Evolutionary conservation across 2,888 invertebrate genomes (phyloP).

Genomic region (Drosophila nr. perissopoda): DNA sequence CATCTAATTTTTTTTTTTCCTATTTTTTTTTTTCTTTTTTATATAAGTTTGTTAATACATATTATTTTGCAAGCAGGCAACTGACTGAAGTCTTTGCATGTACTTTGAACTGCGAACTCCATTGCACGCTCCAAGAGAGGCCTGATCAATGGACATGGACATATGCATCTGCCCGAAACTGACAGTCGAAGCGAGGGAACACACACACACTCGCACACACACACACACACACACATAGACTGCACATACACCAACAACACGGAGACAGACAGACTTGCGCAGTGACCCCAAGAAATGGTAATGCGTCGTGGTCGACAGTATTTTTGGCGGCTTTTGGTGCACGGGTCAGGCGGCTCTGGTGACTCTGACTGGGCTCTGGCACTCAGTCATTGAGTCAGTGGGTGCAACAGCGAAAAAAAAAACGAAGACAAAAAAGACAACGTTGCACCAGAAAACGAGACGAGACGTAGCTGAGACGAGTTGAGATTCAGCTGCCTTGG

Average conservation of each 20-base stretch:
- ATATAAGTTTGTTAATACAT: conserved; percentile 84
- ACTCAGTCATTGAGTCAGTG: conserved; percentile 82
- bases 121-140: conserved; percentile 52
- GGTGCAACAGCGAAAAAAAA: conserved; percentile 58
- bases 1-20: conserved; percentile 63
- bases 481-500: conserved; percentile 15
- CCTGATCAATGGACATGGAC: conserved; percentile 75
- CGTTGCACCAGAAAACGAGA: conserved; percentile 56
- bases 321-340: conserved; percentile 25
- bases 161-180: conserved; percentile 72
- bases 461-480: conserved; percentile 9
- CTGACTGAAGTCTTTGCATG: conserved; percentile 36
- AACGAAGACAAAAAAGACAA: background rate
- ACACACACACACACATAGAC: conserved; percentile 12
- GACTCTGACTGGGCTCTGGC: conserved; percentile 41
- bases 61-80: conserved; percentile 77
- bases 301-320: conserved; percentile 61
- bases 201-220: conserved; percentile 3
- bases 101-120: conserved; percentile 81
- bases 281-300: conserved; percentile 83
- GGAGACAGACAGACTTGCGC: conserved; percentile 52
- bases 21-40: conserved; percentile 62
- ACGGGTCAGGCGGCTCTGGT: conserved; percentile 50
- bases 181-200: conserved; percentile 42
- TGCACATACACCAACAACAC: conserved; percentile 3